Conservation (phyloP, 2,888 invertebrate species). For the Diabrotica balteata region DNA sequence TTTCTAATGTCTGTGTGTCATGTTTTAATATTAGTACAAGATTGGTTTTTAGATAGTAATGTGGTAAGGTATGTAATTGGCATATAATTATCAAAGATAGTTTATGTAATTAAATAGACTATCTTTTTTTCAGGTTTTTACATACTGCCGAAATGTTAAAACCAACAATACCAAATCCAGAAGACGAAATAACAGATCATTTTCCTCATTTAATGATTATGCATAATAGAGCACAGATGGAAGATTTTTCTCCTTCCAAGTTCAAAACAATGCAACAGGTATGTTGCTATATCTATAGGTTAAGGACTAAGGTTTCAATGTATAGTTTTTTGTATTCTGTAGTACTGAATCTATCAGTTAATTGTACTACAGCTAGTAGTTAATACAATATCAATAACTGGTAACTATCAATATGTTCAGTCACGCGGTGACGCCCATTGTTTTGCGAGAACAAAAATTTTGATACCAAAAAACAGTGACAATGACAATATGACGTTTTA, state of each 20-base stretch:
- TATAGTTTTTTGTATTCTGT: too few relatives aligned
- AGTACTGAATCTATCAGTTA: too few relatives aligned
- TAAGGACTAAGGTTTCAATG: too few relatives aligned
- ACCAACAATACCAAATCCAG: constrained; percentile 74
- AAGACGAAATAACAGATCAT: constrained; percentile 75
- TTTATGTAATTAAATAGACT: neutral
- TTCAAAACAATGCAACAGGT: constrained; percentile 70
- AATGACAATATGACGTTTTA: too few relatives aligned
- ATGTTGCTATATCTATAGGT: constrained; percentile 9
- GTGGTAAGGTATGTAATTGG: constrained; percentile 67
- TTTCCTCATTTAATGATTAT: constrained; percentile 84
- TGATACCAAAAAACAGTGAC: too few relatives aligned
- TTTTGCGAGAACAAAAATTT: too few relatives aligned
- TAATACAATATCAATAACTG: too few relatives aligned
- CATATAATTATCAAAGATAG: constrained; percentile 6
- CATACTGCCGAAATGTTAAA: constrained; percentile 88
- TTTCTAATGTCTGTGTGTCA: constrained; percentile 91
- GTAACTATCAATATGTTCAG: too few relatives aligned
- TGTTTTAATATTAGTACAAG: constrained; percentile 85
- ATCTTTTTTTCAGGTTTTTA: constrained; percentile 67
- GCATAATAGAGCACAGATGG: constrained; percentile 80
- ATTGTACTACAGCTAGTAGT: too few relatives aligned
- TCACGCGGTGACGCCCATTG: too few relatives aligned
- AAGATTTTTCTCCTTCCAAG: constrained; percentile 72
- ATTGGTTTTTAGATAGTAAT: constrained; percentile 88